Evolutionary conservation across 1,140 invertebrate species (phyloP), one percentile per base, ranked within the genome.

Genomic region (Mercenaria mercenaria): DNA sequence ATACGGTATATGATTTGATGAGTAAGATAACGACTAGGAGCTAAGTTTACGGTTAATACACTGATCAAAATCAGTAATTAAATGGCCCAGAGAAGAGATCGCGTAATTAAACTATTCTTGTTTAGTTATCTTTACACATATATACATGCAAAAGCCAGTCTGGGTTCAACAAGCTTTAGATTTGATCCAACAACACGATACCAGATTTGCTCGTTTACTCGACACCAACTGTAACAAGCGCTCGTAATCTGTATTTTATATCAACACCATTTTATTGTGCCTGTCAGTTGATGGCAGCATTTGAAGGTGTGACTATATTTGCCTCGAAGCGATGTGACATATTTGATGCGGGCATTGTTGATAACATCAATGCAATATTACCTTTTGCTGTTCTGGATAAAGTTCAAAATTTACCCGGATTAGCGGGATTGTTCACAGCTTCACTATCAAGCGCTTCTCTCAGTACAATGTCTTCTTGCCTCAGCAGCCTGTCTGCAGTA

Each of bases 401-500:
- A 47, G 67, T 83, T 29, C n/a, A 47, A 43, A 41, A 69, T 20
- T 34, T 20, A 15, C 81, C 81, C 2, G 81, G 81, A 15, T 47
- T 83, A 18, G 13, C 59, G 15, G 81, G 81, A 11, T 69, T 83
- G 32, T 83, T 83, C 29, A 69, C 61, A 26, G 81, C 81, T 10
- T 43, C 59, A 26, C 37, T 83, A 26, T 69, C 81, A n/a, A 43
- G 59, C 34, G 81, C 81, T 26, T 23, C 59, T 15, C 39, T 83
- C 6, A 83, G 81, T 67, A 69, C 81, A 41, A 20, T 83, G 59
- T 83, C 81, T 8, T 83, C 81, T 3, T 76, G 67, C 47, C 39
- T 88, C 29, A 64, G 85, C 52, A 88, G 85, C 39, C 23, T 76
- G 20, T 88, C 85, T 20, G 85, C 85, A n/a, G 34, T 88, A 1